These are phyloP conservation scores for Melieria omissa DNA, from an alignment of 2,888 invertebrate species.

Conservation along the genomic window DNA sequence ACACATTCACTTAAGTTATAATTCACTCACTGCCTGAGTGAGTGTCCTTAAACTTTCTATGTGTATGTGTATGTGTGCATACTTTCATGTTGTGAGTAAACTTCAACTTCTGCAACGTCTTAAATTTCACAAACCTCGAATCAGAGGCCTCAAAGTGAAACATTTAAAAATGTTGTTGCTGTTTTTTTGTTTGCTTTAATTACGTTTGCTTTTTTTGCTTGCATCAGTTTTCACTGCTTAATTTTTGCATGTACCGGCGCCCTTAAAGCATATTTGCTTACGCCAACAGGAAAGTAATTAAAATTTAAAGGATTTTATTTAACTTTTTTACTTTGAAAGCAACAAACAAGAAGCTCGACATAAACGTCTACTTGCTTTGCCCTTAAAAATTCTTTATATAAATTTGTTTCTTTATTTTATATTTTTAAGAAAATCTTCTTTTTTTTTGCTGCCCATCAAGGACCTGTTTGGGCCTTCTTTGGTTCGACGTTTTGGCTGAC, in stretches of 20 bases:
- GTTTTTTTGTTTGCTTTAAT: neutral
- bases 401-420: neutral
- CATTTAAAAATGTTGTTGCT: neutral
- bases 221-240: neutral
- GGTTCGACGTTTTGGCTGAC: no score
- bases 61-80: no score
- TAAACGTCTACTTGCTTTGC: no score
- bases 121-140: neutral
- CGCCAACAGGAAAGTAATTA: conserved; percentile 17
- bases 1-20: no score
- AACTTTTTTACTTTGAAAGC: conserved; percentile 6
- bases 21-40: no score
- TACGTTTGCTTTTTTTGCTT: neutral
- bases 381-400: no score
- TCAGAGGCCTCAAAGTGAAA: neutral
- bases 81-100: no score
- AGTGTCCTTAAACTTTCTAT: no score
- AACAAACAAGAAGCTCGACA: no score
- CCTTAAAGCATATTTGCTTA: neutral
- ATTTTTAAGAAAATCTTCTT: neutral
- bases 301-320: conserved; percentile 19
- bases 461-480: no score
- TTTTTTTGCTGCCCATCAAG: neutral
- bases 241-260: neutral
- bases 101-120: neutral